Conservation (phyloP, 2,113 vertebrate species). For the Lampris incognitus region DNA sequence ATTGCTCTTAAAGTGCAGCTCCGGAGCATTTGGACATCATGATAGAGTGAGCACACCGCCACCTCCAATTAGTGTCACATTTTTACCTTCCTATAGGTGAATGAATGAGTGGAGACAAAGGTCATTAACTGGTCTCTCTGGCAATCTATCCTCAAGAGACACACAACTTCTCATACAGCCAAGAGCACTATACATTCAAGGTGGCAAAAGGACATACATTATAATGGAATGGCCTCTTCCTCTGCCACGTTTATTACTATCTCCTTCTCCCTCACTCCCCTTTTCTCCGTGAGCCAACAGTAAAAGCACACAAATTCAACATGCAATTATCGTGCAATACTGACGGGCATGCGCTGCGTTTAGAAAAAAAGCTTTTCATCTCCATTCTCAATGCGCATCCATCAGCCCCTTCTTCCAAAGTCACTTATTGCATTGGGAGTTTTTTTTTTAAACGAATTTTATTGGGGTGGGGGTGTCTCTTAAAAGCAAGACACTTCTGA, state of each 20-base stretch:
- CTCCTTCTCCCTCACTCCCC: conserved; percentile 25
- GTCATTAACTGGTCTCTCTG: conserved; percentile 52
- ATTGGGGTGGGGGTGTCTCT: conserved; percentile 27
- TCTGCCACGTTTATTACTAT: conserved; percentile 1
- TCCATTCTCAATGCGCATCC: conserved; percentile 27
- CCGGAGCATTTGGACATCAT: conserved; percentile 30
- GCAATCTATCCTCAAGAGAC: conserved; percentile 31
- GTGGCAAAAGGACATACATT: conserved; percentile 39
- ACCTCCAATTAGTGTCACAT: conserved; percentile 52
- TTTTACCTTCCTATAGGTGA: conserved; percentile 46
- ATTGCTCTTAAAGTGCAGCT: background rate
- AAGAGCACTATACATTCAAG: conserved; percentile 35
- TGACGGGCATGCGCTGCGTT: conserved; percentile 42
- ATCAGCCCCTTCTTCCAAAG: conserved; percentile 2
- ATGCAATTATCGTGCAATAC: conserved; percentile 59
- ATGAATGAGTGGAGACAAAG: conserved; percentile 48
- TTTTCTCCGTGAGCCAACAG: conserved; percentile 29
- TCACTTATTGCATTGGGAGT: conserved; percentile 12
- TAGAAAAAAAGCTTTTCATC: conserved; percentile 37
- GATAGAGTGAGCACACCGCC: conserved; percentile 17
- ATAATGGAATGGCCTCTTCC: background rate
- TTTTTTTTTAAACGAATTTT: background rate
- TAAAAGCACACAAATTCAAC: conserved; percentile 49
- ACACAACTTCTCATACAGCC: conserved; percentile 10
- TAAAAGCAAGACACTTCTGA: background rate